Conservation (phyloP, 2,113 vertebrate species). For the Carassius gibelio region DNA sequence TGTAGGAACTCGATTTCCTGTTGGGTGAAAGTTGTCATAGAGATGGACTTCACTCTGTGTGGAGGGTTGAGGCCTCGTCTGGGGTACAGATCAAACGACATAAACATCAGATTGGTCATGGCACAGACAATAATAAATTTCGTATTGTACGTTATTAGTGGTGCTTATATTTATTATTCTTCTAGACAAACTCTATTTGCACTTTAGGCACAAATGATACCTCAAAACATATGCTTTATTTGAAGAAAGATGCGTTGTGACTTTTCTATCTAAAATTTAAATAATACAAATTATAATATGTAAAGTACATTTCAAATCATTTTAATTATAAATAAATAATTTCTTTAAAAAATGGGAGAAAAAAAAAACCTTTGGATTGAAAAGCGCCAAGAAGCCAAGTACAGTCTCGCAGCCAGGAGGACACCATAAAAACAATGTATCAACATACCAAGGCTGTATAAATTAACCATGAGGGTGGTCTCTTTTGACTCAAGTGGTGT, state of each 20-base stretch:
- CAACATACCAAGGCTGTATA: no score
- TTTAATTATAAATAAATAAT: no score
- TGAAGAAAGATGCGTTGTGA: background rate
- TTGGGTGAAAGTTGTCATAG: constrained; percentile 98
- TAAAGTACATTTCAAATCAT: no score
- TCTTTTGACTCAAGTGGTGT: background rate
- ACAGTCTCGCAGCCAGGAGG: no score
- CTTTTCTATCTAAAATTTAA: background rate
- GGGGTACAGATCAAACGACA: constrained; percentile 60
- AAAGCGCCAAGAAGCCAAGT: no score
- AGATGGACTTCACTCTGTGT: constrained; percentile 98
- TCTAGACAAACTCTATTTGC: background rate
- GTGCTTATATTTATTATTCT: background rate
- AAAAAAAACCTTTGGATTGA: no score
- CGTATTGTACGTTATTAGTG: background rate
- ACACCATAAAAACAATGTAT: no score
- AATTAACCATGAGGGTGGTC: no score
- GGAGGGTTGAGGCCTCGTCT: constrained; percentile 97
- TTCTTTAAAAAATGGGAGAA: no score
- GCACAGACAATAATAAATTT: background rate
- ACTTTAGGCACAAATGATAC: background rate
- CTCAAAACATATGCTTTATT: background rate
- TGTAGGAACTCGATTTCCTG: constrained; percentile 98
- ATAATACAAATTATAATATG: no score
- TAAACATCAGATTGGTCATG: constrained; percentile 32